Evolutionary conservation across 2,888 invertebrate genomes (phyloP).

Genomic region (Sinodicranocentrus sp.): DNA sequence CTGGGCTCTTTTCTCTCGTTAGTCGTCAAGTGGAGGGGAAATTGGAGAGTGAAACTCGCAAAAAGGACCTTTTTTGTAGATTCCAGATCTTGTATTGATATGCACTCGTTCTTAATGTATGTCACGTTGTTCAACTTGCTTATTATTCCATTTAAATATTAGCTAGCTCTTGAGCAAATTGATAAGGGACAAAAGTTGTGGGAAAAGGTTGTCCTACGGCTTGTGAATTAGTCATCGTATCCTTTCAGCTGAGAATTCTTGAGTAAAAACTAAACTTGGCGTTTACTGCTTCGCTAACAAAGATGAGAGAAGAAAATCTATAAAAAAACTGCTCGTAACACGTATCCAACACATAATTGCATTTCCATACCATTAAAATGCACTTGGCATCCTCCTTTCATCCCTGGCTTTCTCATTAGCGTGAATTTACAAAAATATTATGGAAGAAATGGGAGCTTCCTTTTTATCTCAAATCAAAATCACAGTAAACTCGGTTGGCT

Average conservation of each 20-base stretch:
- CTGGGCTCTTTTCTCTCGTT: neutral
- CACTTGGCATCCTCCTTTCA: slow-evolving; percentile 36
- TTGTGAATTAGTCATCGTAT: neutral
- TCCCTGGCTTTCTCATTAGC: neutral
- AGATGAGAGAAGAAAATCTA: neutral
- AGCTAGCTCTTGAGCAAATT: slow-evolving; percentile 38
- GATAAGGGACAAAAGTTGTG: slow-evolving; percentile 43
- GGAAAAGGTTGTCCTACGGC: neutral
- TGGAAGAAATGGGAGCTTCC: too few species aligned
- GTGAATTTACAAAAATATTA: too few species aligned
- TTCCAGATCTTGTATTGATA: neutral
- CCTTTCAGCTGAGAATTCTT: too few species aligned
- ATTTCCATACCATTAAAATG: slow-evolving; percentile 59
- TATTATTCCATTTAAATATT: slow-evolving; percentile 68
- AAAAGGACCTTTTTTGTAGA: too few species aligned
- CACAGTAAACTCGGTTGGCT: too few species aligned
- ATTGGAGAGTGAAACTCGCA: too few species aligned
- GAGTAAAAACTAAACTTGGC: too few species aligned
- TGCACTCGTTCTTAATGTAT: neutral
- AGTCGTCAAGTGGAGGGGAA: too few species aligned
- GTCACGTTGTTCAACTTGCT: slow-evolving; percentile 58
- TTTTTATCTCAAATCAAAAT: too few species aligned
- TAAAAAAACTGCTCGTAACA: too few species aligned
- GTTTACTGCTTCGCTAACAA: too few species aligned
- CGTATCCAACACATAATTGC: slow-evolving; percentile 33